Base-by-base conservation (phyloP, 2,113 vertebrate genomes). In the Sorex fumeus region DNA sequence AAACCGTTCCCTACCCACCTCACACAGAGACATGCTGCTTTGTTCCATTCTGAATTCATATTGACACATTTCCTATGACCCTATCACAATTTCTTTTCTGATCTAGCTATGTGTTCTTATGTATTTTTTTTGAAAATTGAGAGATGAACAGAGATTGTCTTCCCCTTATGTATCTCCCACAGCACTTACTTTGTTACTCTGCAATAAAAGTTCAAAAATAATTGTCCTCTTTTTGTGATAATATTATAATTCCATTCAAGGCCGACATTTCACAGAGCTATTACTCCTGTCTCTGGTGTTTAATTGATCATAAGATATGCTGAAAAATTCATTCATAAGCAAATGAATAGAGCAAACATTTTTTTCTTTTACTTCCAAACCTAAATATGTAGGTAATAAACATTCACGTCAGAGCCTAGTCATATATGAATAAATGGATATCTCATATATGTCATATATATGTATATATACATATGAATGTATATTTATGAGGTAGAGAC, bases 351-450 rank as follows among this genome's bases (percentile, higher is more conserved):
- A 77, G 0, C 12, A 79, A 77, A 87, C 15, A 78, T 40, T 43
- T 69, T 86, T 71, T 91, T 83, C n/a, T 60, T 40, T 87, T 74
- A 32, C 16, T 36, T 84, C 66, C 23, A 91, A 34, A 36, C 6
- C 60, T 47, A 71, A 11, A 2, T 67, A 43, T 0, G 25, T 28
- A 43, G 5, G 19, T 74, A 40, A 5, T 90, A 57, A 69, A 62
- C 12, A 57, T 78, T 83, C 27, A 70, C 87, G 86, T 74, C 12
- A 83, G 32, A 87, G 18, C 45, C 25, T 30, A 12, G 64, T 60
- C 21, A 21, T 6, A 60, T 60, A 23, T 23, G 21, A 23, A 9
- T 18, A 30, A 12, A 28, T 40, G 27, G 64, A 32, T 12, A n/a
- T 0, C 6, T n/a, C 13, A 50, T 50, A 13, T 50, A 13, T 50